Evolutionary conservation across 2,888 invertebrate species (phyloP), one percentile per base, ranked within the genome.

Genomic region (Spodoptera littoralis): DNA sequence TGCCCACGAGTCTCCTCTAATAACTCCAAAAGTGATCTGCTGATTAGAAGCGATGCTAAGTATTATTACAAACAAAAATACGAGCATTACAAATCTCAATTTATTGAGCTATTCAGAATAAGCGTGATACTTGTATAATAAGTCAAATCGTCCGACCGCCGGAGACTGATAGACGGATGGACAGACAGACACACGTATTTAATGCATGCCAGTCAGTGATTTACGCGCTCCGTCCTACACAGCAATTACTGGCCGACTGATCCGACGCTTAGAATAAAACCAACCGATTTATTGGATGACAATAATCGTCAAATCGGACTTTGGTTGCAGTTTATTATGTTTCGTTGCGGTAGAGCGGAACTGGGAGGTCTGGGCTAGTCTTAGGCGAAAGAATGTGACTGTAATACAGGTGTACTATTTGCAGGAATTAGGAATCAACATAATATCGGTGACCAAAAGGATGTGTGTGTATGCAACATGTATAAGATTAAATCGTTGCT

Each of bases 151-250:
- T 80, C 80, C 79, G 75, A 70, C 27, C 61, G 57, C 75, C 84
- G 73, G 78, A 84, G 90, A 88, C 86, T 89, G 90, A 90, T 88
- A 81, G 85, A 85, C 86, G 84, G 30, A 36, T 36, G 81, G 85
- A 85, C 86, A 84, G 83, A 80, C 66, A 81, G 85, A 85, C 86
- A 84, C 83, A 80, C 66, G 63, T 83, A 91, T 92, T 91, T 92
- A 92, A 73, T 51, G 84, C 79, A 84, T 84, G 87, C 84, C 84
- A 77, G 80, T 45, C 74, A 54, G 63, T 91, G 92, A 93, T 92
- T 92, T 92, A 92, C 83, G 81, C 73, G 76, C 81, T 81, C 12
- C 51, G 43, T 46, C 85, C 84, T 65, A 61, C 65, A 53, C 61
- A 58, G 65, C 76, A 76, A 75, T 73, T 60, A 73, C 72, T 22